Conservation (phyloP, 2,797 vertebrate species). For the Diglossa cyanea region DNA sequence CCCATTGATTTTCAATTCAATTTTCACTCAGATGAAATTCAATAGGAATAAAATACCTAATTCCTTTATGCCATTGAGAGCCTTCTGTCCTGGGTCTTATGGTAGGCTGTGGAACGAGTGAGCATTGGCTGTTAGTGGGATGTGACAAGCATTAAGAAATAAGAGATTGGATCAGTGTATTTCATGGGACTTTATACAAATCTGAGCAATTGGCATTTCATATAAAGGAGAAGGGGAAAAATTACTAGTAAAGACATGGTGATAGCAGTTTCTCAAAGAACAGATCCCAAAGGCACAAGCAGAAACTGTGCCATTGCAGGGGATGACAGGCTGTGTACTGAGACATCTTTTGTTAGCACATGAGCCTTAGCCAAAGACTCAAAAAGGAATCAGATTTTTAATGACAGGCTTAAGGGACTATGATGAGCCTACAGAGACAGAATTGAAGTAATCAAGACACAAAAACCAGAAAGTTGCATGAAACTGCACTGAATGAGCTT, state of each 20-base stretch:
- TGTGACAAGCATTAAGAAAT: constrained; percentile 31
- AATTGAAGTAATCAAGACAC: neutral
- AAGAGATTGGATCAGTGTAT: neutral
- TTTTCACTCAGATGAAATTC: constrained; percentile 41
- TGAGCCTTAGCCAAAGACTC: neutral
- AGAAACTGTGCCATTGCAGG: neutral
- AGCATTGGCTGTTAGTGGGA: neutral
- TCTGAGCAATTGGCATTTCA: neutral
- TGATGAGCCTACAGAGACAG: neutral
- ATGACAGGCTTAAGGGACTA: neutral
- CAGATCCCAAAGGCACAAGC: neutral
- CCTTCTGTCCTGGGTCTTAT: neutral
- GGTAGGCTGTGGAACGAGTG: neutral
- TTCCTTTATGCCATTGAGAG: constrained; percentile 25
- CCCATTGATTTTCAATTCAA: constrained; percentile 28
- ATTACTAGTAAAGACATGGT: neutral
- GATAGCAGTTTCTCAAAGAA: constrained; percentile 15
- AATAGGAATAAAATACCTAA: constrained; percentile 7
- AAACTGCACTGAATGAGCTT: neutral
- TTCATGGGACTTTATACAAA: constrained; percentile 18
- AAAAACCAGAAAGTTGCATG: neutral
- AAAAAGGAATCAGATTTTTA: constrained; percentile 11
- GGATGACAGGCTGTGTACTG: neutral
- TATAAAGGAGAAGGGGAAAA: constrained; percentile 16
- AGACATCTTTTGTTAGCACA: neutral